Percentiles rank a stretch among this genome's conserved stretches.
phyloP scores from a whole-genome alignment of 2,113 vertebrate species.

The Sphaerodactylus townsendi region DNA sequence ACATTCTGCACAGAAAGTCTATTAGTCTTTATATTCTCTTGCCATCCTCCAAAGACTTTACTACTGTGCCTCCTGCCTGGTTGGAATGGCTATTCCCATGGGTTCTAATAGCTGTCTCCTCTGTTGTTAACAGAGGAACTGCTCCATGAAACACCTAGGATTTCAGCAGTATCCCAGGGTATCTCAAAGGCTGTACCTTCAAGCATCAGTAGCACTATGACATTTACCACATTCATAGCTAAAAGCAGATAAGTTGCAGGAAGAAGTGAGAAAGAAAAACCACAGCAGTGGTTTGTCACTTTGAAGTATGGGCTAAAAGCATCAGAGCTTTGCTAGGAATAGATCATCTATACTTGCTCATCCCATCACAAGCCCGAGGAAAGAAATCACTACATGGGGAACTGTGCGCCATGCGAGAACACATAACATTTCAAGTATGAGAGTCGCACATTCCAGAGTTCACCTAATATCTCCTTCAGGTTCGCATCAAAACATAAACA shows the following conservation, averaged over 20 bases:
- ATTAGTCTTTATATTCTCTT: neutral
- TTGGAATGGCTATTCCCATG: neutral
- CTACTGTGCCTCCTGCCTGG: neutral
- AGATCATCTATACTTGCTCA: too few relatives aligned
- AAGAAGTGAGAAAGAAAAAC: slow-evolving; percentile 23
- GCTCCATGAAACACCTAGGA: slow-evolving; percentile 23
- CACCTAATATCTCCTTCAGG: neutral
- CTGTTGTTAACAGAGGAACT: neutral
- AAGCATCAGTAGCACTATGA: slow-evolving; percentile 8
- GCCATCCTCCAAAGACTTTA: neutral
- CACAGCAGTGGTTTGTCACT: slow-evolving; percentile 8
- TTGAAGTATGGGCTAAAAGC: neutral
- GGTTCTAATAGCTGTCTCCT: neutral
- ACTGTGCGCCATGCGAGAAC: too few relatives aligned
- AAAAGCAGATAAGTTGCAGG: slow-evolving; percentile 38
- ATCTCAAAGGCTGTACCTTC: neutral
- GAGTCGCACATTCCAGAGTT: too few relatives aligned
- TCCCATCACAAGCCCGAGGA: too few relatives aligned
- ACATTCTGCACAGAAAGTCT: neutral
- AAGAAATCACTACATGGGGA: too few relatives aligned
- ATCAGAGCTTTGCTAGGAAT: too few relatives aligned
- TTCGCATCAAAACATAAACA: too few relatives aligned
- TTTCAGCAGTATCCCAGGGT: slow-evolving; percentile 10
- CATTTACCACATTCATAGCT: slow-evolving; percentile 31
- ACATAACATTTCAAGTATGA: too few relatives aligned